A percentile compares a stretch with the other conserved stretches of the same genome.
Evolutionary conservation across 2,888 invertebrate genomes (phyloP).

Genomic region (Protodeltote pygarga): DNA sequence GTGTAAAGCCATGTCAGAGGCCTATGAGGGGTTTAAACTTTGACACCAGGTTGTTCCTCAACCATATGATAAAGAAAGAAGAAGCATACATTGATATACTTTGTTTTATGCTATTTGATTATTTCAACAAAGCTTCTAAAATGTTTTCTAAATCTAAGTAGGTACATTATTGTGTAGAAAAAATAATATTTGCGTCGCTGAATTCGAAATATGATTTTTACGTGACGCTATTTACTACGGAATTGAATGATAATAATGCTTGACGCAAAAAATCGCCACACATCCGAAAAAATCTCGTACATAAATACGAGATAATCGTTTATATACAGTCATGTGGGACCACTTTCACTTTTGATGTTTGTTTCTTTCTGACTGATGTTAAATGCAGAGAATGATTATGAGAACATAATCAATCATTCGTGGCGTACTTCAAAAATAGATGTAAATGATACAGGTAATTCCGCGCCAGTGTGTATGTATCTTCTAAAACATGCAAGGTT

Average conservation of each 20-base stretch:
- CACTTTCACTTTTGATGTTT: conserved; percentile 36
- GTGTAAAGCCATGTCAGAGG: too few species aligned
- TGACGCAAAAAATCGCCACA: conserved; percentile 14
- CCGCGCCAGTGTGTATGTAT: conserved; percentile 22
- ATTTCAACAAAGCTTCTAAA: too few species aligned
- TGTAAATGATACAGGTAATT: background rate
- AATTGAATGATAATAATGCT: conserved; percentile 10
- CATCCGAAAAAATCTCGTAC: conserved; percentile 31
- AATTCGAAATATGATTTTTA: conserved; percentile 8
- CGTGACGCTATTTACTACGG: conserved; percentile 3
- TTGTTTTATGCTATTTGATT: too few species aligned
- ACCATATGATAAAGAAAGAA: too few species aligned
- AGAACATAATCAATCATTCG: conserved; percentile 18
- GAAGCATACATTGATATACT: too few species aligned
- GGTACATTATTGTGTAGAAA: background rate
- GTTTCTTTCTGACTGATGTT: conserved; percentile 18
- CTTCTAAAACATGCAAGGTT: conserved; percentile 27
- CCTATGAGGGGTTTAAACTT: too few species aligned
- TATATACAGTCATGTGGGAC: conserved; percentile 21
- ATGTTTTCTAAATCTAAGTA: too few species aligned
- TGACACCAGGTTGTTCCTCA: too few species aligned
- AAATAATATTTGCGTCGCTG: conserved; percentile 1
- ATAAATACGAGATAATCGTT: conserved; percentile 31
- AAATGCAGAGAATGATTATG: conserved; percentile 16
- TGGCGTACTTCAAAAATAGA: background rate